These are phyloP conservation scores for Aporophyla nigra DNA, from an alignment of 2,888 invertebrate species.

Conservation along the genomic window DNA sequence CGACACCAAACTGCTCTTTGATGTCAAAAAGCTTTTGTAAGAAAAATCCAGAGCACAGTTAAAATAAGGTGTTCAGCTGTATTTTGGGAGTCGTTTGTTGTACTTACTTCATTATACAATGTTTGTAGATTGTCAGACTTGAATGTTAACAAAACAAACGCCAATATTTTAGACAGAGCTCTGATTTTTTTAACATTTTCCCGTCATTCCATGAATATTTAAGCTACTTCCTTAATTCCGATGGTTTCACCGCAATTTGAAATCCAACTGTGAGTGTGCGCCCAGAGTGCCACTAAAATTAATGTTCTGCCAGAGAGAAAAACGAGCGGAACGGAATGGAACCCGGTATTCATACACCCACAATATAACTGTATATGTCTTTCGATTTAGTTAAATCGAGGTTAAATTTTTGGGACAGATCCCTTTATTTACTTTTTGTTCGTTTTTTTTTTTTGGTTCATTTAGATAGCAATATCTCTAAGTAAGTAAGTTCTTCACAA, in stretches of 20 bases:
- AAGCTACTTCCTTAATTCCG: constrained; percentile 77
- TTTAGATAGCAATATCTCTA: constrained; percentile 5
- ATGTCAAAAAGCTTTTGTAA: constrained; percentile 49
- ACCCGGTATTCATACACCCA: constrained; percentile 74
- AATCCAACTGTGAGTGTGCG: constrained; percentile 80
- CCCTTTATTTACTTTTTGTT: constrained; percentile 37
- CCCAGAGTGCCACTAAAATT: constrained; percentile 88
- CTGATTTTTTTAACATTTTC: constrained; percentile 49
- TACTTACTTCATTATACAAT: neutral
- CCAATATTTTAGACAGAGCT: constrained; percentile 16
- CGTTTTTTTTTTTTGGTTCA: constrained; percentile 25
- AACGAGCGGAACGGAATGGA: constrained; percentile 83
- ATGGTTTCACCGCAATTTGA: constrained; percentile 86
- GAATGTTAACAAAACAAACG: constrained; percentile 22
- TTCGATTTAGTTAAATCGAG: constrained; percentile 76
- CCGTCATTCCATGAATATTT: constrained; percentile 72
- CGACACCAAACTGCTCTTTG: constrained; percentile 52
- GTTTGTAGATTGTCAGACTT: neutral
- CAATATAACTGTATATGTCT: constrained; percentile 66
- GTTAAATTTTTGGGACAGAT: constrained; percentile 64
- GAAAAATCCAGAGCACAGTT: constrained; percentile 33
- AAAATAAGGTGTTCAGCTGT: constrained; percentile 34
- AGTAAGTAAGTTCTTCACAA: too few species aligned
- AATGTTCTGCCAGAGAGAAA: constrained; percentile 90
- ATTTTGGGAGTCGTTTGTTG: constrained; percentile 26